Base-by-base conservation (phyloP, 2,888 invertebrate genomes). In the Hirtodrosophila histrioides region DNA sequence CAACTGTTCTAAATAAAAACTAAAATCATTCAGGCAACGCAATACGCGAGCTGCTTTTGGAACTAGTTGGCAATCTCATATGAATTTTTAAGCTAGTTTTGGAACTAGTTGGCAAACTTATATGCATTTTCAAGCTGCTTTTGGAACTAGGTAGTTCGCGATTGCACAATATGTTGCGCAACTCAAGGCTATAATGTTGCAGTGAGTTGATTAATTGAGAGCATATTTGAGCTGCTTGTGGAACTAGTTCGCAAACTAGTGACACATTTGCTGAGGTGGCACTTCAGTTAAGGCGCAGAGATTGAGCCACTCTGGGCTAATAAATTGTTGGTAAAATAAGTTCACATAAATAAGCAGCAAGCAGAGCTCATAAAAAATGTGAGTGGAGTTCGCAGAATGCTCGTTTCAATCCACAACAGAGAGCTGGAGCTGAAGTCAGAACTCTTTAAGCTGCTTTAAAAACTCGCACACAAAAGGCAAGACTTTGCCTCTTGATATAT, bases 361-460 rank as follows among this genome's bases (percentile, higher is more conserved):
- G 63, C 37, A 50, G 55, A 74, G 75, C 70, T 65, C 60, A 65
- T 60, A 75, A 73, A 74, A 69, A 75, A 75, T 65, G 65, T 55
- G 65, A 75, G 65, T 45, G 55, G 39, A 55, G 51, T 60, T 41
- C 63, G 64, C 54, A 58, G 36, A 50, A 54, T 62, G 41, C 49
- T 36, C 56, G 37, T 29, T 53, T 53, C 48, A 40, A 55, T 61
- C 40, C 36, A 35, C 9, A 27, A 23, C 35, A 24, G 12, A 9
- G n/a, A n/a, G n/a, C n/a, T n/a, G n/a, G n/a, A n/a, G n/a, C n/a
- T n/a, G 53, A 11, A 31, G 56, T 17, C 35, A 27, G 39, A 79
- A 70, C 70, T 60, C 54, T 81, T 68, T 84, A 79, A 79, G 81
- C 81, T 36, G 78, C 62, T 64, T 76, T 62, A 63, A 63, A 39